Base-by-base conservation (phyloP, 2,888 invertebrate species). In the Diaperis boleti region DNA sequence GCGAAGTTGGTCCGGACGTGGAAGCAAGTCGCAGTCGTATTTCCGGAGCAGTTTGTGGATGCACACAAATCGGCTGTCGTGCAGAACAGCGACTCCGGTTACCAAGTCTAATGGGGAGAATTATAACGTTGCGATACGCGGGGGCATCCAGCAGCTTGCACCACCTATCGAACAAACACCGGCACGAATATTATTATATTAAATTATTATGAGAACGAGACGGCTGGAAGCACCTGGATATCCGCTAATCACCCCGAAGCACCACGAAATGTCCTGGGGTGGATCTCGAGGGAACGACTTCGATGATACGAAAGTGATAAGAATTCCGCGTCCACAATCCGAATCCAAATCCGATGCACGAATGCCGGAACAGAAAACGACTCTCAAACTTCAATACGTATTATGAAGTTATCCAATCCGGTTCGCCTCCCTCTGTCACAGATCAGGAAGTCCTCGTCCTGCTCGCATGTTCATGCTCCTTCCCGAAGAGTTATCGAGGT, bases 11-110 rank as follows among this genome's bases (percentile, higher is more conserved):
- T 69, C 74, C 74, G 75, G 75, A 75, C 72, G 69, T 72, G 72
- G 74, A 72, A 72, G 73, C 69, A 67, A 71, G 71, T 71, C 71
- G 72, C 62, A 66, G 69, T 73, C 75, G 73, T 74, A 74, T 75
- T 74, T 75, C 75, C 75, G 75, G 73, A 65, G 66, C 69, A 41
- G 70, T 69, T 67, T 71, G 66, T 59, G 64, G 64, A 64, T 64
- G 64, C 64, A 64, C 64, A 64, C 64, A 64, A 64, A 64, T 64
- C 65, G 68, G 59, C 65, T 62, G 62, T 66, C 60, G 63, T 57
- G 39, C 56, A 54, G 62, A 54, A 61, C 59, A 42, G 61, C 60
- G 52, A 41, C 59, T 62, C 56, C 54, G 44, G 59, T 41, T 45
- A 50, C 37, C 37, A 20, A 13, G 29, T 35, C 45, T 57, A 59